phyloP scores from a whole-genome alignment of 1,140 invertebrate genomes.

The Bombus balteatus region DNA sequence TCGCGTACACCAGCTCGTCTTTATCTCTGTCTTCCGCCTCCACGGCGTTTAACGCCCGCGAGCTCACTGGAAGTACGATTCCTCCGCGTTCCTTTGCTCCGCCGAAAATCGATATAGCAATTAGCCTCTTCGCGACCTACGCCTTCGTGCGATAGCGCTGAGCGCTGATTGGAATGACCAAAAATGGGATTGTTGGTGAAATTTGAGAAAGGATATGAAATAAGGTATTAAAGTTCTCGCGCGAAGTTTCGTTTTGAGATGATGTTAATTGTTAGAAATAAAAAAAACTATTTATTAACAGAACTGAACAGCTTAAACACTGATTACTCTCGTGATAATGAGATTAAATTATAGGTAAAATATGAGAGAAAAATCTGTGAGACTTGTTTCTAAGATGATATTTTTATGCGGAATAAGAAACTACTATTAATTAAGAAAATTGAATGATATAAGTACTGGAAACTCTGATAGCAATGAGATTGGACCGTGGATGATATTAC shows the following conservation, averaged over 20 bases:
- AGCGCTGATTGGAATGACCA: neutral
- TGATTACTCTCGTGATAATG: neutral
- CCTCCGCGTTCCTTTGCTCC: neutral
- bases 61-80: conserved; percentile 1
- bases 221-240: neutral
- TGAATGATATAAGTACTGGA: no score
- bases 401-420: no score
- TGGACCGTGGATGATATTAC: no score
- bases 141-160: neutral
- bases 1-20: neutral
- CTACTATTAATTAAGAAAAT: no score
- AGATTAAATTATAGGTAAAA: neutral
- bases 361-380: no score
- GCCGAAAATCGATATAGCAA: conserved; percentile 38
- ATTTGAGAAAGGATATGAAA: neutral
- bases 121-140: conserved; percentile 13
- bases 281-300: neutral
- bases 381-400: no score
- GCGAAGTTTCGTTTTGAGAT: no score
- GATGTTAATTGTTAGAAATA: no score
- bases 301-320: neutral
- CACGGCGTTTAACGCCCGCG: neutral
- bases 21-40: conserved; percentile 34
- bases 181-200: neutral
- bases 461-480: no score